A percentile compares a stretch with the other conserved stretches of the same genome.
phyloP scores from a whole-genome alignment of 2,888 invertebrate species.

The Sipunculus nudus region DNA sequence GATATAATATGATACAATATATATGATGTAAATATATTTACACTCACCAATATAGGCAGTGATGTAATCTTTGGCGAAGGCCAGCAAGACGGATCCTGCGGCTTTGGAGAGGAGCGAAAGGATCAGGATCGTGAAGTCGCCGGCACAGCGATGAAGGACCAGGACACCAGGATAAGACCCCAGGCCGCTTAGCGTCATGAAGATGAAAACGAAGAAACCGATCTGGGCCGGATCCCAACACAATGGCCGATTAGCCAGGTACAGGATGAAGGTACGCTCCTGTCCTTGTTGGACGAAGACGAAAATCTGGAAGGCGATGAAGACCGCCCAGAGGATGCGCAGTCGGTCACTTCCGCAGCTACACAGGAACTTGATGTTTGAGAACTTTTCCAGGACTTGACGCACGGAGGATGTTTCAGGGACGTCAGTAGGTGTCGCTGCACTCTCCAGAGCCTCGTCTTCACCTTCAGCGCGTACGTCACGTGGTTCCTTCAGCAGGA shows the following conservation, averaged over 20 bases:
- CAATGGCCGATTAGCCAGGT: conserved; percentile 44
- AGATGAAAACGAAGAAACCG: conserved; percentile 37
- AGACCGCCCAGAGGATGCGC: conserved; percentile 61
- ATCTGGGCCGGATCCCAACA: conserved; percentile 37
- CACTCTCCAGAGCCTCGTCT: no score
- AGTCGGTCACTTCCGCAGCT: conserved; percentile 40
- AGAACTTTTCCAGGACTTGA: conserved; percentile 21
- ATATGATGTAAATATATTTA: no score
- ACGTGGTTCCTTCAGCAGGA: conserved; percentile 54
- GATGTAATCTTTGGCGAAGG: conserved; percentile 55
- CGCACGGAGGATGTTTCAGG: no score
- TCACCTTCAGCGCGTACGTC: no score
- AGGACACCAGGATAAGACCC: conserved; percentile 42
- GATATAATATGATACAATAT: not conserved
- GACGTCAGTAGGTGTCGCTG: no score
- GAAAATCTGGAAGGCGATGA: conserved; percentile 62
- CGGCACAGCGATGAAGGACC: conserved; percentile 26
- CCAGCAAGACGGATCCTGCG: conserved; percentile 61
- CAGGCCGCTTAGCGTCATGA: conserved; percentile 33
- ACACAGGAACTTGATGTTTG: conserved; percentile 32
- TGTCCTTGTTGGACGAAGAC: conserved; percentile 64
- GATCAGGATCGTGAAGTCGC: conserved; percentile 48
- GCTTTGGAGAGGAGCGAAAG: conserved; percentile 60
- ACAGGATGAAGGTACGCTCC: conserved; percentile 59
- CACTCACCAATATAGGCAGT: conserved; percentile 60